phyloP scores from a whole-genome alignment of 2,888 invertebrate genomes.

The Philereme transversata region DNA sequence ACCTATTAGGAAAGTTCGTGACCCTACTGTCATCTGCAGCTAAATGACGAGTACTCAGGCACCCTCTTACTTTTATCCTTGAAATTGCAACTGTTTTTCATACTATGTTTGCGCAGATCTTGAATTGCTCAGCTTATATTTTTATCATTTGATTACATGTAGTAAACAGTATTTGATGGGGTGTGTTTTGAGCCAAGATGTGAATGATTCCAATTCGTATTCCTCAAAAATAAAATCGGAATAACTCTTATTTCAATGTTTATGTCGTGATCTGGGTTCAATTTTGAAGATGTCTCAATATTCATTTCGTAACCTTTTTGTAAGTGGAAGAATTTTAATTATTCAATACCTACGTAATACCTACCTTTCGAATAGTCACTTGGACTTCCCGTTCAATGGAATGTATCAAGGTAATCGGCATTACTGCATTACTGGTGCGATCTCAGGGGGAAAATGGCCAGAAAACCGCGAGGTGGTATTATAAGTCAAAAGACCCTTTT shows the following conservation, averaged over 20 bases:
- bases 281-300: constrained; percentile 12
- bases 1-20: constrained; percentile 18
- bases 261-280: not conserved
- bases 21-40: constrained; percentile 6
- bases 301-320: constrained; percentile 9
- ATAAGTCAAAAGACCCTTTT: too few relatives aligned
- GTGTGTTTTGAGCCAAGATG: too few relatives aligned
- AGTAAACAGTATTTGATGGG: too few relatives aligned
- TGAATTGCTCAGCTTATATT: too few relatives aligned
- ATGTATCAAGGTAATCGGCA: constrained; percentile 70
- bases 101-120: too few relatives aligned
- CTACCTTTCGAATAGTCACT: constrained; percentile 33
- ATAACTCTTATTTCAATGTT: too few relatives aligned
- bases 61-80: constrained; percentile 11
- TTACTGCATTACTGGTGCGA: constrained; percentile 18
- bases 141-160: too few relatives aligned
- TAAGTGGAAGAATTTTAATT: constrained; percentile 22
- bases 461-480: too few relatives aligned
- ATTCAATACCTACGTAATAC: constrained; percentile 27
- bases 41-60: not conserved
- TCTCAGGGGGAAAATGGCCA: too few relatives aligned
- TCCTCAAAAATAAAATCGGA: too few relatives aligned
- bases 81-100: not conserved
- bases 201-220: too few relatives aligned
- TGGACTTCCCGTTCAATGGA: constrained; percentile 67